Percentiles rank a stretch among this genome's conserved stretches.
These are phyloP conservation scores for Myotis pilosus DNA, from an alignment of 2,797 vertebrate species.

Conservation along the genomic window DNA sequence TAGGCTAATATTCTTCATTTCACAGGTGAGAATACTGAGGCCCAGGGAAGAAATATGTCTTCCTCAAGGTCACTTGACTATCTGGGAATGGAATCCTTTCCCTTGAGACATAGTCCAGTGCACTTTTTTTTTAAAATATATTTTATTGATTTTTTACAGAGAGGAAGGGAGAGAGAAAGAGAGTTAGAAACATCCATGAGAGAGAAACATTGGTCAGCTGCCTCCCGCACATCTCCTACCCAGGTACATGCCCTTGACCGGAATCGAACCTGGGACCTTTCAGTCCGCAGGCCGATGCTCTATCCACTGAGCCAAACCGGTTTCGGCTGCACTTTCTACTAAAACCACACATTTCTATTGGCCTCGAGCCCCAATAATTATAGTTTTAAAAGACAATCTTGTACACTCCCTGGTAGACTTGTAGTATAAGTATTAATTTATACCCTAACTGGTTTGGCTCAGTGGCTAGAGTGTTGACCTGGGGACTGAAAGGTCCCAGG, in stretches of 20 bases:
- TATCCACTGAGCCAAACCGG: no score
- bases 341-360: background rate
- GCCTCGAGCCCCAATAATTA: background rate
- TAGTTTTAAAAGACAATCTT: slow-evolving; percentile 6
- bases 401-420: background rate
- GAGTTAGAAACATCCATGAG: no score
- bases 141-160: no score
- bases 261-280: no score
- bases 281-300: no score
- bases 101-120: background rate
- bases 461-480: no score
- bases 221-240: no score
- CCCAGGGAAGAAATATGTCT: background rate
- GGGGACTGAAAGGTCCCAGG: no score
- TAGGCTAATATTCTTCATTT: background rate
- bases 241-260: no score
- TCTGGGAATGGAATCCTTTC: background rate
- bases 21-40: background rate
- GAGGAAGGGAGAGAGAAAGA: no score
- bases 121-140: no score
- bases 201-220: no score
- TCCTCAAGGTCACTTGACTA: background rate
- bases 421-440: background rate
- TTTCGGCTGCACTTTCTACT: background rate
- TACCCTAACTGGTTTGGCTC: background rate